These are phyloP conservation scores for Leptodactylus fuscus DNA, from an alignment of 2,113 vertebrate genomes.

Conservation along the genomic window DNA sequence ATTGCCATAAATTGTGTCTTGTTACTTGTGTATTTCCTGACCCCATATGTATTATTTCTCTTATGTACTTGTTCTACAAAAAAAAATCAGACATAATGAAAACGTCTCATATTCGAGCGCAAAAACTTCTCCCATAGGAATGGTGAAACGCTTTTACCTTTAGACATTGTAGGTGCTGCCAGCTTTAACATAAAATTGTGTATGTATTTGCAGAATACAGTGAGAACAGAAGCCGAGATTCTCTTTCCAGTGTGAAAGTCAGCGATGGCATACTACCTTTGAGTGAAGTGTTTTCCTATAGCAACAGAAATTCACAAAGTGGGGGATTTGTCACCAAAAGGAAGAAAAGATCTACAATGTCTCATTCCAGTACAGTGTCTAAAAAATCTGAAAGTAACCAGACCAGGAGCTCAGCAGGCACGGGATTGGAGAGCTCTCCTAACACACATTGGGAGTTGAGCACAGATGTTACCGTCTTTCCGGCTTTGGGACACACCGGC, in stretches of 20 bases:
- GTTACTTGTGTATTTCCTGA: too few species aligned
- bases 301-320: not conserved
- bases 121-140: not conserved
- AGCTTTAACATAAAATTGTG: not conserved
- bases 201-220: constrained; percentile 16
- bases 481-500: not conserved
- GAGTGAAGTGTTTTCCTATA: not conserved
- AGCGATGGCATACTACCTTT: constrained; percentile 2
- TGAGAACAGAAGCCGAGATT: not conserved
- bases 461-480: not conserved
- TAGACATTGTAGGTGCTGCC: too few species aligned
- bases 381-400: constrained; percentile 42
- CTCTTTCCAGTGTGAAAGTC: not conserved
- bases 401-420: not conserved
- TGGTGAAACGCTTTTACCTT: not conserved
- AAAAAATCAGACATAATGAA: too few species aligned
- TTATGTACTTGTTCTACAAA: too few species aligned
- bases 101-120: too few species aligned
- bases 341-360: constrained; percentile 61
- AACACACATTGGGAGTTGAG: not conserved
- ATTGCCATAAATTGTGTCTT: too few species aligned
- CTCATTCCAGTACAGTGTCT: constrained; percentile 62
- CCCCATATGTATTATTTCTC: too few species aligned
- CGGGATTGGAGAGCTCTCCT: not conserved
- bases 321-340: constrained; percentile 63